Evolutionary conservation across 1,140 invertebrate genomes (phyloP), one percentile per base, ranked within the genome.

Genomic region (Lasioglossum albipes): DNA sequence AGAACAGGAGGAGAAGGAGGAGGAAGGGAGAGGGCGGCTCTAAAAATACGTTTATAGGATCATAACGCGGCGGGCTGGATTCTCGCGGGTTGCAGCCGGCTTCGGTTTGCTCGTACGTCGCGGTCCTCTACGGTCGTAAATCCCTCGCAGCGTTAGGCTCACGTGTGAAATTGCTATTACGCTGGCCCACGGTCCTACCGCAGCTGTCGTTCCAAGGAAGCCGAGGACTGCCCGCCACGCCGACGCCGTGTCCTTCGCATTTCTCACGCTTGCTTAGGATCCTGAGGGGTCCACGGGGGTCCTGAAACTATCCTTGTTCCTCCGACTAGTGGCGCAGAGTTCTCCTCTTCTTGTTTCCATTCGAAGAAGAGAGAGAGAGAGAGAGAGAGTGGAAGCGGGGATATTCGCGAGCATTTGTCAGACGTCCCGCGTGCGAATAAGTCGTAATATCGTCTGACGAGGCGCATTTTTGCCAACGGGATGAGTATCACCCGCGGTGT

Each of bases 41-140:
- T 90, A 90, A 92, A 91, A 92, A 92, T 91, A 91, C 84, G 77
- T 91, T 91, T 91, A 91, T 89, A 88, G 78, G 88, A 88, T 84
- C 87, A 86, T 91, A 90, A 90, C 84, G 82, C 82, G 70, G 64
- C 57, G 75, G 62, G 84, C 84, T 82, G 71, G 81, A 36, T 84
- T 62, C 64, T 41, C 69, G 45, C 59, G 45, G 59, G 42, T 36
- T 62, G 67, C 79, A 45, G 49, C n/a, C 69, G 45, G 27, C 16
- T 36, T 61, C 27, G 65, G 22, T 45, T 31, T 2, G 62, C n/a
- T 72, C 57, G 72, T 68, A 67, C 75, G 61, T 65, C 52, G 75
- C 45, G 75, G 67, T 71, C 81, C 62, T 66, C 74, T 77, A 75
- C 66, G 65, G 54, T 9, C 77, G 79, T 88, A 88, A 84, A 86